Evolutionary conservation across 2,113 vertebrate species (phyloP).

Genomic region (Gnathonemus longibarbis): DNA sequence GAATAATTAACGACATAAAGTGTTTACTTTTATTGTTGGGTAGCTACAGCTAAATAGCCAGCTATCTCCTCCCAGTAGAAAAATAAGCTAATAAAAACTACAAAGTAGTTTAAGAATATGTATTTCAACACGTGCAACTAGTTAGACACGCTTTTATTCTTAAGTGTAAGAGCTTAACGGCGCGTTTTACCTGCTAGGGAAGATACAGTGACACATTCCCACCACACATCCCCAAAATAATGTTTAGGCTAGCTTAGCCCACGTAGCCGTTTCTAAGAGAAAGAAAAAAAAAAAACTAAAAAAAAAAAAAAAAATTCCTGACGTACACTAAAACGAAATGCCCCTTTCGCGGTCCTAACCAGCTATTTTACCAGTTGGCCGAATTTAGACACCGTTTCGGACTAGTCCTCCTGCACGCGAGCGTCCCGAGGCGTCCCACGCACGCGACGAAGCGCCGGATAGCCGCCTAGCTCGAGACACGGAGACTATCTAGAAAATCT

Average conservation of each 20-base stretch:
- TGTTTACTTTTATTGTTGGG: background rate
- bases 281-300: background rate
- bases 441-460: background rate
- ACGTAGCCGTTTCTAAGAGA: background rate
- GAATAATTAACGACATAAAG: background rate
- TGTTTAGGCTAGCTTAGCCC: background rate
- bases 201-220: background rate
- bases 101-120: background rate
- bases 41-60: background rate
- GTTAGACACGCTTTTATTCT: background rate
- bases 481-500: background rate
- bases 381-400: background rate
- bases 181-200: background rate
- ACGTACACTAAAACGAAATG: background rate
- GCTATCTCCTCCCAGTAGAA: background rate
- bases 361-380: background rate
- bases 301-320: background rate
- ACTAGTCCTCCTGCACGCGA: background rate
- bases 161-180: background rate
- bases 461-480: background rate
- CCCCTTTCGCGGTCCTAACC: background rate
- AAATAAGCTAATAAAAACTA: background rate
- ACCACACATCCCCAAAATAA: slow-evolving; percentile 9
- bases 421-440: background rate
- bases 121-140: background rate